Conservation (phyloP, 2,113 vertebrate genomes). For the Leptobrachium ailaonicum region DNA sequence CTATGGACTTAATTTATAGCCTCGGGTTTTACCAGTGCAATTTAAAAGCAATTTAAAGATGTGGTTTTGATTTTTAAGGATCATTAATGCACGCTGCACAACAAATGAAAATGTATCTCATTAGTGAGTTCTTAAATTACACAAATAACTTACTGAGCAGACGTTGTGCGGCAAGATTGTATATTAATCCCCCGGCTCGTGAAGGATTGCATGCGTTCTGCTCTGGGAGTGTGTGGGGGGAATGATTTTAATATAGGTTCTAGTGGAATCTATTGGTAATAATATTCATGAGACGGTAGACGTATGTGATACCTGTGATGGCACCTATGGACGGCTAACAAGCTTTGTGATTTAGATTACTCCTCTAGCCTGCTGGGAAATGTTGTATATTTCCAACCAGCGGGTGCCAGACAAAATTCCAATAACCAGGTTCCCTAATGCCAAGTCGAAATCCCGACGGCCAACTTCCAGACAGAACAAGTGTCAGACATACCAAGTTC, state of each 20-base stretch:
- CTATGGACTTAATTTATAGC: constrained; percentile 49
- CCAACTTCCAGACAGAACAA: no score
- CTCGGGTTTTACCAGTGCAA: constrained; percentile 48
- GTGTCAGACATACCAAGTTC: no score
- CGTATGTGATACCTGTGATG: neutral
- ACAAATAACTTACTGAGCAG: constrained; percentile 49
- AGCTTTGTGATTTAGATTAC: no score
- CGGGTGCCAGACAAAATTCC: no score
- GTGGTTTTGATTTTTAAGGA: constrained; percentile 50
- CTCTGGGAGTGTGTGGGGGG: neutral
- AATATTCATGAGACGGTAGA: constrained; percentile 7
- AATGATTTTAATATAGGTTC: neutral
- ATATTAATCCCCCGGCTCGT: constrained; percentile 45
- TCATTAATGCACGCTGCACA: constrained; percentile 48
- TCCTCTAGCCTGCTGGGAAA: no score
- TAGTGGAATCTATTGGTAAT: neutral
- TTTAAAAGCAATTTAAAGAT: constrained; percentile 52
- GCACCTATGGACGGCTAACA: no score
- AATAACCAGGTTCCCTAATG: no score
- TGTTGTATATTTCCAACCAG: no score
- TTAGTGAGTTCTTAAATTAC: constrained; percentile 49
- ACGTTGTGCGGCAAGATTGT: constrained; percentile 42
- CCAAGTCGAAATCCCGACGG: no score
- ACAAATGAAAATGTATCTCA: constrained; percentile 51
- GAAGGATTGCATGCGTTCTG: neutral